These are phyloP conservation scores for Hippasteria phrygiana DNA, from an alignment of 53 echinoderm and acorn worm species.

Conservation along the genomic window DNA sequence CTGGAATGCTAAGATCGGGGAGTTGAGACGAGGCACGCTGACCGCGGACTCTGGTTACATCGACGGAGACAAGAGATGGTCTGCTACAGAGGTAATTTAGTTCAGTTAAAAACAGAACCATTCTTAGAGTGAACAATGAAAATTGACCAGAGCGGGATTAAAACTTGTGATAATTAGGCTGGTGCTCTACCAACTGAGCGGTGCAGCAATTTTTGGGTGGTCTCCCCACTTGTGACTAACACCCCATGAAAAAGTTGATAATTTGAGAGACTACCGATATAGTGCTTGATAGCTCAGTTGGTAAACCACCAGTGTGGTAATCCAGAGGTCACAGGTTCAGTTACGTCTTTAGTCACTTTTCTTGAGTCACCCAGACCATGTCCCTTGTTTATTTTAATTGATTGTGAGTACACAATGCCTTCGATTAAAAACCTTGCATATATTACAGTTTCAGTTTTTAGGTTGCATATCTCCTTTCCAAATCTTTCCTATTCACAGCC, in stretches of 20 bases:
- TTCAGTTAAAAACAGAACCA: not conserved
- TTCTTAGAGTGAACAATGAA: not conserved
- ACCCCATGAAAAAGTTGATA: too few species aligned
- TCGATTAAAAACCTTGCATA: not conserved
- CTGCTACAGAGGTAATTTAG: conserved; percentile 88
- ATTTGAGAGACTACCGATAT: too few species aligned
- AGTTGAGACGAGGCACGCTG: conserved; percentile 75
- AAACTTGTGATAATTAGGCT: too few species aligned
- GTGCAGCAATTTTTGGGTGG: not conserved
- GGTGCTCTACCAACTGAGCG: not conserved
- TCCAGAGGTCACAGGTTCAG: too few species aligned
- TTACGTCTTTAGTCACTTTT: too few species aligned
- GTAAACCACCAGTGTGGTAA: too few species aligned
- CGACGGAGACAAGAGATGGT: conserved; percentile 98
- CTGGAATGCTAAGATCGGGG: conserved; percentile 86
- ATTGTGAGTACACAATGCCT: too few species aligned
- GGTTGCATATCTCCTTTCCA: not conserved
- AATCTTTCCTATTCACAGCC: conserved; percentile 64
- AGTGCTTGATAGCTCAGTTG: too few species aligned
- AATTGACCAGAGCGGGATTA: not conserved
- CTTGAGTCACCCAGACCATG: too few species aligned
- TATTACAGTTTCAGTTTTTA: not conserved
- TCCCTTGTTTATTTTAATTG: too few species aligned
- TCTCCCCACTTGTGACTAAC: not conserved
- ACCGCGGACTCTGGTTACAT: conserved; percentile 95